Evolutionary conservation across 2,113 vertebrate genomes (phyloP).

Genomic region (Lepus timidus): DNA sequence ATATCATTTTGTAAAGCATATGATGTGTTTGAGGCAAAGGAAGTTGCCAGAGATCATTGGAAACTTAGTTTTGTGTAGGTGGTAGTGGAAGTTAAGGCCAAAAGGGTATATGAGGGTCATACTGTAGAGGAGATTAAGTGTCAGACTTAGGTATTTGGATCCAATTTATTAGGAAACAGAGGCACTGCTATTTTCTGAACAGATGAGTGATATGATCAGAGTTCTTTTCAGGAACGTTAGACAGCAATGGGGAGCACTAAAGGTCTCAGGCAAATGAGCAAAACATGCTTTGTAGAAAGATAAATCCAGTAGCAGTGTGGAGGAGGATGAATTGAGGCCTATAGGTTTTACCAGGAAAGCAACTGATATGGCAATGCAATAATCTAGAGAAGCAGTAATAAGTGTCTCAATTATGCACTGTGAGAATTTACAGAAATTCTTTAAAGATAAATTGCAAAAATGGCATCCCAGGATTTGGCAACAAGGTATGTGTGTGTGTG

Average conservation of each 20-base stretch:
- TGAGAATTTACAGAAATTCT: background rate
- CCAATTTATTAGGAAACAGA: slow-evolving; percentile 43
- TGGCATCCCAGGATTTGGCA: slow-evolving; percentile 33
- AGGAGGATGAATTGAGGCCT: background rate
- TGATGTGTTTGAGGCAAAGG: slow-evolving; percentile 14
- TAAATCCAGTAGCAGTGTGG: background rate
- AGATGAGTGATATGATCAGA: slow-evolving; percentile 30
- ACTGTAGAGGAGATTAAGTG: background rate
- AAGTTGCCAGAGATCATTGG: background rate
- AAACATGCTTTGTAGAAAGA: slow-evolving; percentile 20
- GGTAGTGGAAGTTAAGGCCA: slow-evolving; percentile 13
- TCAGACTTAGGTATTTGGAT: slow-evolving; percentile 14
- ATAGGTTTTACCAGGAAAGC: slow-evolving; percentile 3
- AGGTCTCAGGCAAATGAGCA: slow-evolving; percentile 38
- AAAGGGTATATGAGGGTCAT: background rate
- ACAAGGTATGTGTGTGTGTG: background rate
- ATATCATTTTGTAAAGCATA: slow-evolving; percentile 9
- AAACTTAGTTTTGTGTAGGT: background rate
- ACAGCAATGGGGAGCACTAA: slow-evolving; percentile 2
- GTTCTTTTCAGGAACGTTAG: slow-evolving; percentile 57
- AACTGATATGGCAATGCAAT: background rate
- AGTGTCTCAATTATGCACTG: background rate
- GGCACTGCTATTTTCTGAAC: slow-evolving; percentile 53
- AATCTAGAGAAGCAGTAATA: slow-evolving; percentile 28
- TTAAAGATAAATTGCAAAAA: slow-evolving; percentile 4